Percentiles rank a stretch among this genome's conserved stretches.
phyloP scores from a whole-genome alignment of 23 tunicate genomes.

The Aplidium turbinatum region DNA sequence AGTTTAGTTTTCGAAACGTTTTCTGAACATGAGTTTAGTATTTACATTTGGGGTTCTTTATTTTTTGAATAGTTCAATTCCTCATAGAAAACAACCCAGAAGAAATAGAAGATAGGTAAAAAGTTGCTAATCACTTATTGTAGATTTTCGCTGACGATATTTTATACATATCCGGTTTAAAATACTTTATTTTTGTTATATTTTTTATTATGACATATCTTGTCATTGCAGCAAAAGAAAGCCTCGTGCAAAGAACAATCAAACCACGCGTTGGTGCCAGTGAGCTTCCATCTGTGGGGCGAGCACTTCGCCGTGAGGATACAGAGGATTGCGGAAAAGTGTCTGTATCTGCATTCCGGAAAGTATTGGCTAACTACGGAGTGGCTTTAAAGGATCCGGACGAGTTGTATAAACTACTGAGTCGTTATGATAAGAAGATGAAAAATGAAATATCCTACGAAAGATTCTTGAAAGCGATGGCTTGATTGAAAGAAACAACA shows the following conservation, averaged over 20 bases:
- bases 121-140: too few relatives aligned
- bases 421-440: conserved; percentile 76
- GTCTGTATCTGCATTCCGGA: conserved; percentile 64
- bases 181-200: not conserved
- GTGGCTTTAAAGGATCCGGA: conserved; percentile 73
- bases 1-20: too few relatives aligned
- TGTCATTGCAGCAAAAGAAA: conserved; percentile 21
- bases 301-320: conserved; percentile 69
- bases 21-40: too few relatives aligned
- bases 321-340: conserved; percentile 57
- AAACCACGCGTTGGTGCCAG: conserved; percentile 46
- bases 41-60: too few relatives aligned
- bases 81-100: too few relatives aligned
- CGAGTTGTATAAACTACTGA: conserved; percentile 68
- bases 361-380: conserved; percentile 58
- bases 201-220: not conserved
- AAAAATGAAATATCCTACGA: conserved; percentile 78
- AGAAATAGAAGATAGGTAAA: too few relatives aligned
- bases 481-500: conserved; percentile 30
- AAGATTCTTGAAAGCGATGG: conserved; percentile 63
- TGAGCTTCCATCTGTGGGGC: conserved; percentile 59
- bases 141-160: conserved; percentile 1
- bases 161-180: not conserved
- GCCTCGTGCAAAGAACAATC: conserved; percentile 5
- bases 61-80: too few relatives aligned